phyloP scores from a whole-genome alignment of 2,797 vertebrate genomes.

The Galagoides demidoff region DNA sequence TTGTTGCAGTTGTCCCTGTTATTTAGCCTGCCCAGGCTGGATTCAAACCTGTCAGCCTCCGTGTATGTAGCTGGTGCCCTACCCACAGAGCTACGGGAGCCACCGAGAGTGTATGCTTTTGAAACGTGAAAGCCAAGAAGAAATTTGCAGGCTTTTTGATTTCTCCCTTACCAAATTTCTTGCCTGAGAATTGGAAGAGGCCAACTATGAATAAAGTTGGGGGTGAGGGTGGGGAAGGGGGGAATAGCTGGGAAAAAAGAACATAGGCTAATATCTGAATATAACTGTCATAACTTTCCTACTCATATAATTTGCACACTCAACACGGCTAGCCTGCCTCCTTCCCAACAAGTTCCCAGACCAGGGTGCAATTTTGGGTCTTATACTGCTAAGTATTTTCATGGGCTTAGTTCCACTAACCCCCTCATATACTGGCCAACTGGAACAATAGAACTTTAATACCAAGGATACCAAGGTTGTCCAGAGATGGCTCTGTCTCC shows the following conservation, averaged over 20 bases:
- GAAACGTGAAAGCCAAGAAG: conserved; percentile 31
- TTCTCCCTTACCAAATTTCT: not conserved
- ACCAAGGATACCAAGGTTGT: not conserved
- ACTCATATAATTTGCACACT: not conserved
- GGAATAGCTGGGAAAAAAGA: not conserved
- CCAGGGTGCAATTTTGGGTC: not conserved
- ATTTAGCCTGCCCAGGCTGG: too few relatives aligned
- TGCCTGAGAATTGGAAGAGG: conserved; percentile 15
- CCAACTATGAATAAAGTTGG: not conserved
- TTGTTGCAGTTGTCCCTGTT: too few relatives aligned
- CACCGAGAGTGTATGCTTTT: not conserved
- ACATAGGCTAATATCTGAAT: not conserved
- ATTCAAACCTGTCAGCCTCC: too few relatives aligned
- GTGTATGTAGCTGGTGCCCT: too few relatives aligned
- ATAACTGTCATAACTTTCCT: not conserved
- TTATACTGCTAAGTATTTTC: not conserved
- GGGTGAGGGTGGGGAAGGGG: not conserved
- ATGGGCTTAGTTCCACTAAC: not conserved
- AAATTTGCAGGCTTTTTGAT: not conserved
- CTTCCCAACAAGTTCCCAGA: not conserved
- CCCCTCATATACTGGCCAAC: not conserved
- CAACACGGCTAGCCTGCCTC: not conserved
- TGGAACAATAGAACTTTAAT: not conserved
- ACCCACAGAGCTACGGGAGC: too few relatives aligned
- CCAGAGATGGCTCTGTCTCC: not conserved